Conservation (phyloP, 2,797 vertebrate genomes). For the Neoniphon sammara region DNA sequence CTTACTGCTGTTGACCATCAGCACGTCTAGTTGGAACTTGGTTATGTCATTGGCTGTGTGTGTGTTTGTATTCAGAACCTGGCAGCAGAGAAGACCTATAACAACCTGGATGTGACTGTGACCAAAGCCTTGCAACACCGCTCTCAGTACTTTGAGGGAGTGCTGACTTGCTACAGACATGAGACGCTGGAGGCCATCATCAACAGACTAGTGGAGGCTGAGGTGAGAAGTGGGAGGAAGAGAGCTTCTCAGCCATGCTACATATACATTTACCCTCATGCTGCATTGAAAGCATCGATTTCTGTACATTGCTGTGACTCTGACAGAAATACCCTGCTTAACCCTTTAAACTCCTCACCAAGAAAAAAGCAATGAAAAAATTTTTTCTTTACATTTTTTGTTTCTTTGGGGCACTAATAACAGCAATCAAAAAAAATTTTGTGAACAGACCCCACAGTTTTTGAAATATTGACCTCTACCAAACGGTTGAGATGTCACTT, state of each 20-base stretch:
- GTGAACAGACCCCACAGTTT: too few species aligned
- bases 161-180: slow-evolving; percentile 91
- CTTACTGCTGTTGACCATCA: too few species aligned
- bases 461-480: too few species aligned
- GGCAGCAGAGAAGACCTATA: slow-evolving; percentile 98
- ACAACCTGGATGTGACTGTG: slow-evolving; percentile 96
- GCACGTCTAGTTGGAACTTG: too few species aligned
- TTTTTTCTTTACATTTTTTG: too few species aligned
- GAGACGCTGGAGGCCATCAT: slow-evolving; percentile 95
- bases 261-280: not conserved
- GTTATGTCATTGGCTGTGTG: not conserved
- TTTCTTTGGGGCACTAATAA: too few species aligned
- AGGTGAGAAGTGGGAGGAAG: slow-evolving; percentile 79
- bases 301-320: not conserved
- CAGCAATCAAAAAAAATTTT: too few species aligned
- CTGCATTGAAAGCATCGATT: not conserved
- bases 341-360: too few species aligned
- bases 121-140: slow-evolving; percentile 96
- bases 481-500: too few species aligned
- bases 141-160: slow-evolving; percentile 97
- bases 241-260: not conserved
- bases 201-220: slow-evolving; percentile 94
- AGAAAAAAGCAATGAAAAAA: too few species aligned
- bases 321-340: not conserved
- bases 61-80: slow-evolving; percentile 86